These are phyloP conservation scores for Euclidia mi DNA, from an alignment of 2,888 invertebrate species.

Conservation along the genomic window DNA sequence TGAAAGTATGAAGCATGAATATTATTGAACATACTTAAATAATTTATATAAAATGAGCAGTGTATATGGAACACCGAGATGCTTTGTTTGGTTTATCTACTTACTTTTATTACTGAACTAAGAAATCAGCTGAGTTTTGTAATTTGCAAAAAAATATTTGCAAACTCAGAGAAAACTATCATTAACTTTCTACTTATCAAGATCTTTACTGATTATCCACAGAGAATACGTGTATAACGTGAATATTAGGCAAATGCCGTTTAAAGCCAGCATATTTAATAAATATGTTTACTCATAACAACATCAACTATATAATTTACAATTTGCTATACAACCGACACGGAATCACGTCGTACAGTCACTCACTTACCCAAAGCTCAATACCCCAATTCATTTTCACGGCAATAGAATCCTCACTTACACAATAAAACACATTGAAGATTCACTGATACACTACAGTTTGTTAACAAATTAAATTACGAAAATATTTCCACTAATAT, in stretches of 20 bases:
- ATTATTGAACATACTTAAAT: not conserved
- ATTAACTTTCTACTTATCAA: slow-evolving; percentile 15
- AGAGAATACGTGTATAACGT: not conserved
- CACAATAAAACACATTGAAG: slow-evolving; percentile 86
- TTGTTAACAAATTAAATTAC: slow-evolving; percentile 65
- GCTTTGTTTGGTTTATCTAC: too few relatives aligned
- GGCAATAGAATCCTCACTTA: slow-evolving; percentile 79
- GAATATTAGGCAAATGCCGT: too few relatives aligned
- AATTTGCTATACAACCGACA: slow-evolving; percentile 51
- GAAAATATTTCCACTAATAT: slow-evolving; percentile 73
- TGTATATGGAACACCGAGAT: too few relatives aligned
- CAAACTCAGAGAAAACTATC: not conserved
- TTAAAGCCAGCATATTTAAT: slow-evolving; percentile 7
- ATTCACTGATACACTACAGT: slow-evolving; percentile 78
- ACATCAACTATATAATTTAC: slow-evolving; percentile 51
- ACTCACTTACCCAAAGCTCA: slow-evolving; percentile 91
- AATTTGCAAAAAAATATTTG: not conserved
- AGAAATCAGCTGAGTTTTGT: too few relatives aligned
- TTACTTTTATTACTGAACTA: too few relatives aligned
- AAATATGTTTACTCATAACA: slow-evolving; percentile 32
- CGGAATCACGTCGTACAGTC: slow-evolving; percentile 54
- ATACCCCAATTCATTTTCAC: slow-evolving; percentile 92
- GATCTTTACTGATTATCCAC: not conserved
- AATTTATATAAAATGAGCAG: too few relatives aligned
- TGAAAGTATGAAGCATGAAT: slow-evolving; percentile 3